phyloP scores from a whole-genome alignment of 2,113 vertebrate species.

The Ginglymostoma cirratum region DNA sequence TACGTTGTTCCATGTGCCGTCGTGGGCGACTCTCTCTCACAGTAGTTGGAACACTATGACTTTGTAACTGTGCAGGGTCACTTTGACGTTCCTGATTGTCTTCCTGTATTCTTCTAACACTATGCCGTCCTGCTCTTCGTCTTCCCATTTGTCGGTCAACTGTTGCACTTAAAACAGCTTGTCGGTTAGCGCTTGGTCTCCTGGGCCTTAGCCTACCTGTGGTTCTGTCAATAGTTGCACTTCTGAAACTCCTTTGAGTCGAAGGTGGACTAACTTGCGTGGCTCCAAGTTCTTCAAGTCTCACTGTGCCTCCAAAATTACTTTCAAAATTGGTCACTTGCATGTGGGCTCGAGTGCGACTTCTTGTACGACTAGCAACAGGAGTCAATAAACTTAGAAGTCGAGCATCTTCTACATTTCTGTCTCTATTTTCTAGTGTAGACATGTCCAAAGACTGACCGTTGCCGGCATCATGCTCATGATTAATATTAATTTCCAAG shows the following conservation, averaged over 20 bases:
- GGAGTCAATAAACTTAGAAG: not conserved
- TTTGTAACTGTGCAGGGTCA: not conserved
- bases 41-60: not conserved
- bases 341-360: conserved; percentile 18
- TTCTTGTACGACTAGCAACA: conserved; percentile 24
- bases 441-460: conserved; percentile 46
- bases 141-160: not conserved
- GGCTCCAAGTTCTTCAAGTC: conserved; percentile 42
- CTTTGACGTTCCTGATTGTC: not conserved
- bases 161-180: not conserved
- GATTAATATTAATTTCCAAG: conserved; percentile 91
- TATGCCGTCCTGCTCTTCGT: not conserved
- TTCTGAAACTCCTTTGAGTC: conserved; percentile 50
- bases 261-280: conserved; percentile 45
- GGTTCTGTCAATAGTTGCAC: conserved; percentile 31
- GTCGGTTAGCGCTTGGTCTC: conserved; percentile 61
- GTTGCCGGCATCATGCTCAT: conserved; percentile 61
- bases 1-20: conserved; percentile 48
- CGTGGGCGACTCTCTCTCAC: not conserved
- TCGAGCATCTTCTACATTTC: not conserved
- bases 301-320: not conserved
- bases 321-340: not conserved
- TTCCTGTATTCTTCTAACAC: not conserved
- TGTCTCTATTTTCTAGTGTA: not conserved
- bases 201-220: conserved; percentile 47